Evolutionary conservation across 1,140 invertebrate species (phyloP), one percentile per base, ranked within the genome.

Genomic region (Lepidurus arcticus): DNA sequence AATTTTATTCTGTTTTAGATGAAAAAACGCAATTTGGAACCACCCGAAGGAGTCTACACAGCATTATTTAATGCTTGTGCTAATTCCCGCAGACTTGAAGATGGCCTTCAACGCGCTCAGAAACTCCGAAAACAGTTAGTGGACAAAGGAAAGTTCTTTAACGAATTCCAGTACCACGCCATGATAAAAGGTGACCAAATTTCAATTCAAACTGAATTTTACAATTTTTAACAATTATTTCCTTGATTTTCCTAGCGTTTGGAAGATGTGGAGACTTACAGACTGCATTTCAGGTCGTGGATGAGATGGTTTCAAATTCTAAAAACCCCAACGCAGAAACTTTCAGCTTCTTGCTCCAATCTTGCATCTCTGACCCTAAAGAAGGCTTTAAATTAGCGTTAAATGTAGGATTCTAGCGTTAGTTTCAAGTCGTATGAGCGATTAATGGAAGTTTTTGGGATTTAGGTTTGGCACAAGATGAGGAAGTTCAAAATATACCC

Each of bases 31-130:
- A 89, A 88, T 0, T 82, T 95, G 0, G 87, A 88, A 81, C 88
- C 90, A 1, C 91, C 89, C 45, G 87, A 87, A 0, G 88, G 90
- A 10, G 91, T 90, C 9, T 94, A 94, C 82, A 95, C 93, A 13
- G 91, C 91, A 78, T 85, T 98, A 16, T 92, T 98, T 83, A 94
- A 95, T 86, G 91, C 93, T 9, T 97, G 94, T 85, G 89, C 93
- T 9, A 92, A 95, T 84, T 92, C 89, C 77, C 92, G 93, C 1
- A 90, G 87, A 84, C 78, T 81, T 42, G 82, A 84, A 53, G 88
- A 92, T 84, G 90, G 91, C 42, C 83, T 92, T 43, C 85, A 87
- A 74, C 85, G 89, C 82, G 93, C 93, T 0, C 87, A 84, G 43
- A 82, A 89, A 79, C 86, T 96, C 43, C 84, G 90, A 76, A 84